Conservation (phyloP, 92 coral and sea anemone species). For the Epizoanthus stellaris region DNA sequence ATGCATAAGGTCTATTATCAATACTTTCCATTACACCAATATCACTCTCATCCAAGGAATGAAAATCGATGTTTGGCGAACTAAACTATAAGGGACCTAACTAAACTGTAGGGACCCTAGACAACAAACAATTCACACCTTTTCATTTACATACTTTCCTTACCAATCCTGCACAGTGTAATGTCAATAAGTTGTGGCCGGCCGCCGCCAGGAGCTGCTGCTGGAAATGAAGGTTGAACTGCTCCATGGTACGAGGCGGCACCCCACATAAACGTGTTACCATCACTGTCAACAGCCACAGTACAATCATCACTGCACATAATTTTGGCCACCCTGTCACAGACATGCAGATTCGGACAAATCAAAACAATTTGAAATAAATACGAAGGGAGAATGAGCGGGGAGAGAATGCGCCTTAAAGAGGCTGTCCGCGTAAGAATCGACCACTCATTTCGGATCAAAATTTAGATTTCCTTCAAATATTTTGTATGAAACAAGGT, state of each 20-base stretch:
- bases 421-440: too few species aligned
- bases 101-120: background rate
- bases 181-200: slow-evolving; percentile 6
- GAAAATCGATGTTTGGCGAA: too few species aligned
- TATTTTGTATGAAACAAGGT: too few species aligned
- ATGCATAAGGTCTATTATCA: too few species aligned
- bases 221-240: background rate
- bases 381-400: too few species aligned
- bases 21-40: too few species aligned
- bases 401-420: too few species aligned
- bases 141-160: background rate
- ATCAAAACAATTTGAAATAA: too few species aligned
- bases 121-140: too few species aligned
- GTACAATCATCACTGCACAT: slow-evolving; percentile 40
- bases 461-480: too few species aligned
- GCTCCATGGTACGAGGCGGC: slow-evolving; percentile 42
- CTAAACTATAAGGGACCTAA: background rate
- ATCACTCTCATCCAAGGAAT: too few species aligned
- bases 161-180: slow-evolving; percentile 7
- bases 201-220: background rate
- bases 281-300: slow-evolving; percentile 9
- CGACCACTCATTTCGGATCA: too few species aligned
- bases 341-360: background rate
- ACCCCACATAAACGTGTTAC: slow-evolving; percentile 32
- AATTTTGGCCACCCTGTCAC: background rate